Percentiles rank a stretch among this genome's conserved stretches.
phyloP scores from a whole-genome alignment of 1,140 invertebrate genomes.

The Bombyx mori region ASM3026992v2 NC_085117.1:6725501-6726000 shows the following conservation, averaged over 20 bases:
- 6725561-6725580: slow-evolving; percentile 5
- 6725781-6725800: slow-evolving; percentile 10
- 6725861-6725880: slow-evolving; percentile 10
- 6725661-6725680: too few relatives aligned
- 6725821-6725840: slow-evolving; percentile 3
- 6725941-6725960: slow-evolving; percentile 8
- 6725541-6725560: too few relatives aligned
- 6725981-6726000: neutral
- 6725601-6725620: slow-evolving; percentile 3
- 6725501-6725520: too few relatives aligned
- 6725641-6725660: too few relatives aligned
- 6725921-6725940: slow-evolving; percentile 12
- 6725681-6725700: too few relatives aligned
- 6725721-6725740: slow-evolving; percentile 4
- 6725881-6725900: neutral
- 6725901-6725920: slow-evolving; percentile 7
- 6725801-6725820: slow-evolving; percentile 8
- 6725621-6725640: too few relatives aligned
- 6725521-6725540: too few relatives aligned
- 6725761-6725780: too few relatives aligned
- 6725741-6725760: slow-evolving; percentile 6
- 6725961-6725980: slow-evolving; percentile 7
- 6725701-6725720: too few relatives aligned
- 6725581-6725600: slow-evolving; percentile 3
- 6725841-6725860: slow-evolving; percentile 9